Base-by-base conservation (phyloP, 2,888 invertebrate species). In the Drosophila borborema region DNA sequence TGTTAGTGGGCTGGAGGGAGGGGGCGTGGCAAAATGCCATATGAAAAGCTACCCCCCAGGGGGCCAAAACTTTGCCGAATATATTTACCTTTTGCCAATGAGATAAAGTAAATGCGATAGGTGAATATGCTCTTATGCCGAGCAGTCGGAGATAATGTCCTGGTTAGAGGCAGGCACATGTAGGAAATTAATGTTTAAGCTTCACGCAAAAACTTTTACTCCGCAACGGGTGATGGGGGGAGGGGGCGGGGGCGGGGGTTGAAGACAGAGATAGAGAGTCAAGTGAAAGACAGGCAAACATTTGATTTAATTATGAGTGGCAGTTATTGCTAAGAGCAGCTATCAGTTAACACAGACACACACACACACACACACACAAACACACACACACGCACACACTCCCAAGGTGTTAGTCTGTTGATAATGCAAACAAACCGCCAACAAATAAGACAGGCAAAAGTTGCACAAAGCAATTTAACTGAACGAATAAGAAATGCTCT, bases 301-400 rank as follows among this genome's bases (percentile, higher is more conserved):
- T 89, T 91, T 92, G 92, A 92, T 92, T 92, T 92, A 92, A 92
- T 92, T 92, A 92, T 92, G 92, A 92, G 92, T 92, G 92, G 92
- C 92, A 92, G 92, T 91, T 92, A 92, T 92, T 80, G 90, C 90
- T 74, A 77, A 84, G 82, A 86, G 88, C 82, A 85, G 82, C 80
- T 84, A 81, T 84, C 82, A 84, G 71, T 67, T 75, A 80, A 61
- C 82, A 74, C 59, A 73, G 63, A 56, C 59, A 61, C 74, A 46
- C 46, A 66, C 58, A 40, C 38, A 61, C 56, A 58, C 51, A 60
- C 49, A 59, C 43, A 41, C 43, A 41, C 46, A n/a, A n/a, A 40
- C 38, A 61, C 79, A 74, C 59, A 73, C 58, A 61, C 71, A 49
- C 53, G 66, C 56, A 46, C 51, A 6, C 51, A 63, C 40, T 45